A percentile compares a stretch with the other conserved stretches of the same genome.
Evolutionary conservation across 1,140 invertebrate genomes (phyloP).

Genomic region (Brevipalpus yothersi): DNA sequence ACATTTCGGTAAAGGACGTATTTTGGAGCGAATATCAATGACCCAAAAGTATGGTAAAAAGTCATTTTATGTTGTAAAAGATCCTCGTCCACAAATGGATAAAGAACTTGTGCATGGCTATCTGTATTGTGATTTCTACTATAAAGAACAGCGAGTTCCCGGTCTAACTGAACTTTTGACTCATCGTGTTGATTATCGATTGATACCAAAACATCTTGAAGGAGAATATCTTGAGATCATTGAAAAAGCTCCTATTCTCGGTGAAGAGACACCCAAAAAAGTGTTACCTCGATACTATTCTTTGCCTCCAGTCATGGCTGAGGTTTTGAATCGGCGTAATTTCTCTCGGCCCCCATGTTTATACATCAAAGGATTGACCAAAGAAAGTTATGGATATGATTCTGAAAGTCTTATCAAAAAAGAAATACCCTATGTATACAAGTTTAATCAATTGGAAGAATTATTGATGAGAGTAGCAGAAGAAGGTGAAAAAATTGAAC

Average conservation of each 20-base stretch:
- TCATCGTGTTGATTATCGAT: conserved; percentile 6
- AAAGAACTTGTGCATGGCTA: conserved; percentile 6
- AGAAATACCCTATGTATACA: conserved; percentile 1
- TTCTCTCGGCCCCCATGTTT: background rate
- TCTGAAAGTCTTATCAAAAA: conserved; percentile 5
- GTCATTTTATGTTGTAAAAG: conserved; percentile 9
- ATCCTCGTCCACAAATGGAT: conserved; percentile 11
- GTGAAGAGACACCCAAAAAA: background rate
- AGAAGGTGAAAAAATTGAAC: background rate
- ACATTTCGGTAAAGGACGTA: conserved; percentile 10
- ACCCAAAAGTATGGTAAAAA: conserved; percentile 2
- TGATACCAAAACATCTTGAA: conserved; percentile 10
- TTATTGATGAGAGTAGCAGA: background rate
- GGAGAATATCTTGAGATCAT: conserved; percentile 2
- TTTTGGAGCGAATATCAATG: conserved; percentile 1
- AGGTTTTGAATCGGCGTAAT: conserved; percentile 4
- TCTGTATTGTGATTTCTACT: conserved; percentile 5
- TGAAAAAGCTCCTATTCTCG: background rate
- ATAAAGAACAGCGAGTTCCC: conserved; percentile 4
- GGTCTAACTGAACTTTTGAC: conserved; percentile 1
- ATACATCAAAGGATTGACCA: background rate
- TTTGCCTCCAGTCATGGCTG: conserved; percentile 8
- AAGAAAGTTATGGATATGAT: background rate
- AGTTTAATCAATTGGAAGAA: background rate
- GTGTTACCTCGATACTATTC: conserved; percentile 1